Evolutionary conservation across 1,140 invertebrate genomes (phyloP).

Genomic region (Drosophila funebris): DNA sequence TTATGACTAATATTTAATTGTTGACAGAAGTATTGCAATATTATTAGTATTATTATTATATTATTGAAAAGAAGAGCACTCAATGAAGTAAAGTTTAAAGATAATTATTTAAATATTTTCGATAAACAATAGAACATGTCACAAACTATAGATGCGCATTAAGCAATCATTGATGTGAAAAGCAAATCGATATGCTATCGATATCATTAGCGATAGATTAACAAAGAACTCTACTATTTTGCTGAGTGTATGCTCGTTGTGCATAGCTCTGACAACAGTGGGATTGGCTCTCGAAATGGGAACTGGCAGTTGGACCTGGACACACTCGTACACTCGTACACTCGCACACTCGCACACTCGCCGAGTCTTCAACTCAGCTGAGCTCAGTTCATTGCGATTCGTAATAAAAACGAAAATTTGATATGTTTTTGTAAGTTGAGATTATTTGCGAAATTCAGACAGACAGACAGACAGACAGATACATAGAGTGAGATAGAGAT

Average conservation of each 20-base stretch:
- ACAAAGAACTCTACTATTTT: not conserved
- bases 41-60: too few relatives aligned
- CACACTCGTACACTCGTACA: not conserved
- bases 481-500: not conserved
- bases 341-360: not conserved
- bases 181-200: too few relatives aligned
- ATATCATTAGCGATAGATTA: too few relatives aligned
- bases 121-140: too few relatives aligned
- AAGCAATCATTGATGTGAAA: too few relatives aligned
- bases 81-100: too few relatives aligned
- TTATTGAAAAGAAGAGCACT: too few relatives aligned
- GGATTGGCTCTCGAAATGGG: conserved; percentile 18
- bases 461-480: conserved; percentile 8
- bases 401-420: conserved; percentile 77
- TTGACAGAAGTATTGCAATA: too few relatives aligned
- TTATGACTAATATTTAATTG: too few relatives aligned
- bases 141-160: too few relatives aligned
- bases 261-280: not conserved
- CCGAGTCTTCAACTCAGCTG: not conserved
- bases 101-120: too few relatives aligned
- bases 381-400: conserved; percentile 56
- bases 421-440: conserved; percentile 81
- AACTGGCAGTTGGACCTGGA: conserved; percentile 26
- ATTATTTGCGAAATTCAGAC: conserved; percentile 63
- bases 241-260: conserved; percentile 9